phyloP scores from a whole-genome alignment of 2,888 invertebrate species.

The Amblyjoppa proteus region DNA sequence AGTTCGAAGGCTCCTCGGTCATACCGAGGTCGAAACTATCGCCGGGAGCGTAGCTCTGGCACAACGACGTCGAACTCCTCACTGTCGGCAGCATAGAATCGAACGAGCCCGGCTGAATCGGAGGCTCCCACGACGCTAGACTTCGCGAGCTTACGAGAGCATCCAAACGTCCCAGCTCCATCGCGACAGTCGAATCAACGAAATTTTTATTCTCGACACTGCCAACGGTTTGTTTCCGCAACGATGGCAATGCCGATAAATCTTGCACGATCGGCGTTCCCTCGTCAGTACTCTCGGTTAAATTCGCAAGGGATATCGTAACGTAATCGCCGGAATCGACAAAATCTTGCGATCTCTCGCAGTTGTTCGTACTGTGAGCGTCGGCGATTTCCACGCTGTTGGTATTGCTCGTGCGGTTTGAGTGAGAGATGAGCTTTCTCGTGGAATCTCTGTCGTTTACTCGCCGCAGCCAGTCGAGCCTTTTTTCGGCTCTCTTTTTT shows the following conservation, averaged over 20 bases:
- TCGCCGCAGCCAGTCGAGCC: conserved; percentile 72
- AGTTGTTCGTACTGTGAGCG: conserved; percentile 73
- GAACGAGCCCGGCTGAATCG: background rate
- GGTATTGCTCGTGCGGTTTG: conserved; percentile 28
- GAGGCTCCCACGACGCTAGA: conserved; percentile 11
- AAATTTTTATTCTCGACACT: conserved; percentile 21
- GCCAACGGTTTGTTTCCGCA: background rate
- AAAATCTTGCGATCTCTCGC: conserved; percentile 37
- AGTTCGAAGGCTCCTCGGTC: conserved; percentile 49
- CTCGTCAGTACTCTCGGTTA: conserved; percentile 68
- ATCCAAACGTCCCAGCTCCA: conserved; percentile 18
- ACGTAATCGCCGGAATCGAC: conserved; percentile 30
- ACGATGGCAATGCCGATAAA: background rate
- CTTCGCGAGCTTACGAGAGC: background rate
- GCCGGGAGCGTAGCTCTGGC: conserved; percentile 11
- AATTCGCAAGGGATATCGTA: conserved; percentile 71
- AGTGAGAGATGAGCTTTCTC: background rate
- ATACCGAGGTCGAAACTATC: conserved; percentile 53
- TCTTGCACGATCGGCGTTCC: conserved; percentile 17
- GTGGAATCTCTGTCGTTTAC: conserved; percentile 62
- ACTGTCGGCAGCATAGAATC: conserved; percentile 2
- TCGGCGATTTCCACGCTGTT: conserved; percentile 71
- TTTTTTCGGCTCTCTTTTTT: conserved; percentile 65
- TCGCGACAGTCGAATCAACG: conserved; percentile 56
- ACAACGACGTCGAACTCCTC: conserved; percentile 13